These are phyloP conservation scores for Campopleginae sp. DNA, from an alignment of 2,888 invertebrate species.

Conservation along the genomic window DNA sequence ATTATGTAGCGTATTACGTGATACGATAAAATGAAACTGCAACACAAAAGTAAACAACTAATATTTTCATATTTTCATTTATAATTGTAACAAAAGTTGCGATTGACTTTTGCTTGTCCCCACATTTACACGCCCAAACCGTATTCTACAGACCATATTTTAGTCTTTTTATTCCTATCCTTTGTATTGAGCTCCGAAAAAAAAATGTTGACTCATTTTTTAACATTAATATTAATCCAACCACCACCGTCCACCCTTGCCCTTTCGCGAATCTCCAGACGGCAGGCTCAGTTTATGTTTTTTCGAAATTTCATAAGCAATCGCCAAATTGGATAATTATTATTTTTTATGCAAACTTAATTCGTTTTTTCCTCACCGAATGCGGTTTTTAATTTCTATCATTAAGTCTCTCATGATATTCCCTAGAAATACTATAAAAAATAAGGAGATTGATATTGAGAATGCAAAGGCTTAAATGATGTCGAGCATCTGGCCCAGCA, in stretches of 20 bases:
- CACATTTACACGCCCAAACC: neutral
- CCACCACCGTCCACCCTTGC: too few relatives aligned
- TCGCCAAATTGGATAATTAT: neutral
- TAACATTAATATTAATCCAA: too few relatives aligned
- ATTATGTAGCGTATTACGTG: neutral
- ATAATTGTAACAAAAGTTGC: neutral
- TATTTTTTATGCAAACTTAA: neutral
- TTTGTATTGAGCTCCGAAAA: neutral
- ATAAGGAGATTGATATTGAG: neutral
- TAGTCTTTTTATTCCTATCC: neutral
- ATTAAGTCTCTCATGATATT: neutral
- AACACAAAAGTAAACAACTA: neutral
- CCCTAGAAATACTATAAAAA: constrained; percentile 2
- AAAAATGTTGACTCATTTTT: neutral
- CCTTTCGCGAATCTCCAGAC: too few relatives aligned
- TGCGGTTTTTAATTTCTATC: neutral
- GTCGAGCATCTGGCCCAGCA: constrained; percentile 50
- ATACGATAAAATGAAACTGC: neutral
- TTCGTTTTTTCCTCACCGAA: neutral
- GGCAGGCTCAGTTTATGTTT: neutral
- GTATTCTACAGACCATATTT: neutral
- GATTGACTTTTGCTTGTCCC: neutral
- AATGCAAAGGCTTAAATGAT: neutral
- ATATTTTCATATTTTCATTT: neutral
- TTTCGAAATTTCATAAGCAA: neutral